A percentile compares a stretch with the other conserved stretches of the same genome.
Evolutionary conservation across 2,797 vertebrate species (phyloP).

Genomic region (Lophius americanus): DNA sequence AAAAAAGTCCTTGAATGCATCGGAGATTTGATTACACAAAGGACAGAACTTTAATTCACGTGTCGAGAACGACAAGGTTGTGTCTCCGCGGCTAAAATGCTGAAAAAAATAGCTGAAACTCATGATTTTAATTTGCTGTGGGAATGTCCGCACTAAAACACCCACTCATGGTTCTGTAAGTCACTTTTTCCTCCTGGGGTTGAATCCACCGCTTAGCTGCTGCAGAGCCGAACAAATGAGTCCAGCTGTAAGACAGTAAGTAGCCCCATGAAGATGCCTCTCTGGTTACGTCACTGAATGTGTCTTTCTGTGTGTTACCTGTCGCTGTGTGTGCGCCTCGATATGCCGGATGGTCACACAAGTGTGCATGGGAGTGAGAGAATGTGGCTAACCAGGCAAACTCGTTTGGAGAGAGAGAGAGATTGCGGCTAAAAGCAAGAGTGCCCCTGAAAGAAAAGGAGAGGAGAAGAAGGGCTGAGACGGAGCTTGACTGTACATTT

Average conservation of each 20-base stretch:
- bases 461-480: conserved; percentile 38
- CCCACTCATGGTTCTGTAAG: conserved; percentile 19
- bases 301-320: conserved; percentile 24
- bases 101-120: conserved; percentile 16
- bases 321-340: conserved; percentile 25
- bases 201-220: conserved; percentile 23
- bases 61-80: conserved; percentile 4
- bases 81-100: conserved; percentile 19
- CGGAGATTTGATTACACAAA: neutral
- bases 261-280: conserved; percentile 29
- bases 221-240: conserved; percentile 53
- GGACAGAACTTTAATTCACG: conserved; percentile 9
- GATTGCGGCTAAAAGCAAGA: conserved; percentile 52
- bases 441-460: conserved; percentile 47
- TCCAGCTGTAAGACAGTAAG: conserved; percentile 62
- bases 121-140: conserved; percentile 42
- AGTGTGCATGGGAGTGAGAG: conserved; percentile 39
- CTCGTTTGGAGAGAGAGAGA: conserved; percentile 3
- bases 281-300: conserved; percentile 6
- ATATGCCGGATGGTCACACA: conserved; percentile 25
- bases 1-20: neutral
- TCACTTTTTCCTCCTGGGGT: conserved; percentile 44
- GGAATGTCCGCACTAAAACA: conserved; percentile 40
- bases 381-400: conserved; percentile 36
- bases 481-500: conserved; percentile 68